Conservation (phyloP, 1,140 invertebrate species). For the Drosophila ficusphila region DNA sequence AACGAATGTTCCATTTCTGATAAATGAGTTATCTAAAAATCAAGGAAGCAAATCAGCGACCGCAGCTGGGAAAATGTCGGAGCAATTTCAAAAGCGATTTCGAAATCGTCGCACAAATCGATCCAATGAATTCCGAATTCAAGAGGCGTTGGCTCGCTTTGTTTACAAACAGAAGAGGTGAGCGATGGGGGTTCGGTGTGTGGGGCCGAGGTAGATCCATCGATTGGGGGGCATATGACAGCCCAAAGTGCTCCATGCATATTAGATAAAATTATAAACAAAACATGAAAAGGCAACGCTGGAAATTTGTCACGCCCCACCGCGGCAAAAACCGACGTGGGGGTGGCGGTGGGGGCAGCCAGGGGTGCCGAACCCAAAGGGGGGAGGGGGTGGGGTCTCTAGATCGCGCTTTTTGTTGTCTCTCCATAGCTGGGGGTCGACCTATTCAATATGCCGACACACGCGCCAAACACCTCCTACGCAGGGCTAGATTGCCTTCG, state of each 20-base stretch:
- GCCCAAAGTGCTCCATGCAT: slow-evolving; percentile 57
- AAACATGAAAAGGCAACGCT: slow-evolving; percentile 68
- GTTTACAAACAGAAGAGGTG: slow-evolving; percentile 62
- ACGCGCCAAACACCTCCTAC: slow-evolving; percentile 81
- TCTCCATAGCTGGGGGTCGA: slow-evolving; percentile 72
- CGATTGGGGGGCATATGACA: slow-evolving; percentile 50
- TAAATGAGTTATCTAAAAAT: background rate
- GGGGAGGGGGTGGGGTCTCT: slow-evolving; percentile 3
- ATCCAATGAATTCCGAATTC: slow-evolving; percentile 54
- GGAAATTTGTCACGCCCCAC: slow-evolving; percentile 75
- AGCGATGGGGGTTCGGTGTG: background rate
- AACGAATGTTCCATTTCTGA: no score
- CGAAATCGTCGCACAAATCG: slow-evolving; percentile 57
- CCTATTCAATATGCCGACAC: slow-evolving; percentile 81
- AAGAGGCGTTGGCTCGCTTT: slow-evolving; percentile 57
- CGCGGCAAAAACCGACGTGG: slow-evolving; percentile 11
- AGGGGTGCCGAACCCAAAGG: background rate
- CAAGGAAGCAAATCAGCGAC: slow-evolving; percentile 14
- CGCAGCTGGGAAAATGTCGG: slow-evolving; percentile 25
- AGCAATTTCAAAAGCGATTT: slow-evolving; percentile 57
- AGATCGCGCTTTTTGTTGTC: slow-evolving; percentile 64
- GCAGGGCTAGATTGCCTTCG: slow-evolving; percentile 39
- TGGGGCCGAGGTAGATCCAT: slow-evolving; percentile 25
- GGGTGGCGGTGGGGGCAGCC: background rate
- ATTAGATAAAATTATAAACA: slow-evolving; percentile 81